A percentile compares a stretch with the other conserved stretches of the same genome.
phyloP scores from a whole-genome alignment of 2,113 vertebrate species.

The Pardalotus punctatus region DNA sequence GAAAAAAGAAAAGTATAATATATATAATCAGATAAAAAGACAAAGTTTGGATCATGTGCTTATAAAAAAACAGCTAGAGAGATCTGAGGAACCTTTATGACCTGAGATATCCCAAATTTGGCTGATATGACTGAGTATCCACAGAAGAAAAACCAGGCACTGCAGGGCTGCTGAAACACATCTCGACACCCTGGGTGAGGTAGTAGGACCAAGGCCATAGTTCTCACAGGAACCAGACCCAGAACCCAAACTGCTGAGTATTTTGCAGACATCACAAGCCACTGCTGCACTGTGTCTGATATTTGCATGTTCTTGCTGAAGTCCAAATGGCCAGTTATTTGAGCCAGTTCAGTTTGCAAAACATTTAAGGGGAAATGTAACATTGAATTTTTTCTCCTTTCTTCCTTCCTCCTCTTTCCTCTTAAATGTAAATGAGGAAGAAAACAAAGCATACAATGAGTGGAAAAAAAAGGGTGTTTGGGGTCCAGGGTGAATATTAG shows the following conservation, averaged over 20 bases:
- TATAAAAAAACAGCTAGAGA: background rate
- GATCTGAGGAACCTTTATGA: background rate
- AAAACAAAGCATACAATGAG: background rate
- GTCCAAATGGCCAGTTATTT: background rate
- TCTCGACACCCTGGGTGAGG: background rate
- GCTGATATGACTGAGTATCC: background rate
- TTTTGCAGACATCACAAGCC: background rate
- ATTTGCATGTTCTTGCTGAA: background rate
- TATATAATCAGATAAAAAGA: background rate
- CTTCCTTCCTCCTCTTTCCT: background rate
- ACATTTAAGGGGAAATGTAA: background rate
- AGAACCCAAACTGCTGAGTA: background rate
- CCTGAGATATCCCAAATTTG: background rate
- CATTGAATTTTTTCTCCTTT: background rate
- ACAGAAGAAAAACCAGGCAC: background rate
- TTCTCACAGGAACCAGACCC: background rate
- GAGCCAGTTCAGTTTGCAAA: background rate
- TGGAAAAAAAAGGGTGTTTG: background rate
- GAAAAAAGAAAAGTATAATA: background rate
- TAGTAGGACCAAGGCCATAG: background rate
- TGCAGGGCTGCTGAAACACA: background rate
- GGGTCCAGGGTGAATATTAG: background rate
- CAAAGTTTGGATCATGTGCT: background rate
- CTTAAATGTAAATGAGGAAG: background rate
- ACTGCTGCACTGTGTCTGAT: background rate